Evolutionary conservation across 2,113 vertebrate species (phyloP), one percentile per base, ranked within the genome.

Genomic region (Prinia subflava): DNA sequence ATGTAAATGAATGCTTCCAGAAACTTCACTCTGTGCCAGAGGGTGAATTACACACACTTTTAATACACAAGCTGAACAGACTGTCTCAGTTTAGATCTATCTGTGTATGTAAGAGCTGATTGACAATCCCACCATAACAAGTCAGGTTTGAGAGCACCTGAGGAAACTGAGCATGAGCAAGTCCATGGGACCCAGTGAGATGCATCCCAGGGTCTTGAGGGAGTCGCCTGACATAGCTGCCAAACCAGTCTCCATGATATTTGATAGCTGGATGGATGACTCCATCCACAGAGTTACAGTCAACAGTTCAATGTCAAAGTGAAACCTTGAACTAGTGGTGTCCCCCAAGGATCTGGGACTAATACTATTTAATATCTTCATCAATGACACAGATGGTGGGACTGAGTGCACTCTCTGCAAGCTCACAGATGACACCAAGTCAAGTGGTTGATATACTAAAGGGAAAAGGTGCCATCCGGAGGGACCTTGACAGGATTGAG

Each of bases 121-220:
- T 65, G 42, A 64, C 1, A 5, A 35, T 50, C 30, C 25, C 25
- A 23, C 27, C 0, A 0, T 13, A 53, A 78, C 15, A 55, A 53
- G 39, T 9, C 2, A 84, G 7, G 15, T 52, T 69, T 7, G 8
- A 65, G 46, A 60, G 5, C 64, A 69, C 35, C 59, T 46, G 21
- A 84, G 64, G 74, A 87, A 81, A n/a, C 21, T 17, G 20, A 77
- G 62, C n/a, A 24, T 10, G 25, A 30, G 9, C 27, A 53, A 65
- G 22, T 24, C n/a, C 31, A 14, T 4, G 6, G n/a, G 18, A 84
- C 27, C 7, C 21, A 24, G 6, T 2, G 30, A 78, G 46, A 81
- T 23, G 21, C 23, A 56, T 7, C 18, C 49, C 55, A 56, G 23
- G 9, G 18, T 35, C 30, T 5, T 31, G 22, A 83, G 15, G 35